Percentiles rank a stretch among this genome's conserved stretches.
phyloP scores from a whole-genome alignment of 2,797 vertebrate genomes.

The Chanos chanos region DNA sequence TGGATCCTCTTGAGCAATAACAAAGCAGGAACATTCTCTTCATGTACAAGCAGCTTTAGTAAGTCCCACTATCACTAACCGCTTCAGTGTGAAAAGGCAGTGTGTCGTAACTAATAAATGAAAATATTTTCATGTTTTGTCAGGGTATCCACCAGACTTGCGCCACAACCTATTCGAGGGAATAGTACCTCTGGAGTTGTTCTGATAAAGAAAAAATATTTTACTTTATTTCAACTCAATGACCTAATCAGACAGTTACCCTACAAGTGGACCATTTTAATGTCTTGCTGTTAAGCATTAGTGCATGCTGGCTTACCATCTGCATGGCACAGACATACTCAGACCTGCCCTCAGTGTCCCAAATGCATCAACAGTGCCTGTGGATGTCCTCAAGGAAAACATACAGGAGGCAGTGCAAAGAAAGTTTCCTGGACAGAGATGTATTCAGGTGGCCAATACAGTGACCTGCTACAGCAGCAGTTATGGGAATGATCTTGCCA shows the following conservation, averaged over 20 bases:
- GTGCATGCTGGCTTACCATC: constrained; percentile 40
- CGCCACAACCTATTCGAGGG: constrained; percentile 21
- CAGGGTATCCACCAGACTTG: constrained; percentile 25
- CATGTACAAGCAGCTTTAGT: background rate
- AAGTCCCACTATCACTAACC: constrained; percentile 6
- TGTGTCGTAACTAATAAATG: constrained; percentile 21
- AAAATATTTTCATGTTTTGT: constrained; percentile 21
- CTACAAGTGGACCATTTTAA: constrained; percentile 38
- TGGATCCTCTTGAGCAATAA: constrained; percentile 24
- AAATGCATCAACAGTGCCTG: constrained; percentile 28
- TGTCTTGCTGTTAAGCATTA: constrained; percentile 40
- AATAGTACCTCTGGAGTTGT: constrained; percentile 17
- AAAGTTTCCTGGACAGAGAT: constrained; percentile 26
- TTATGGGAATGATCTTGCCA: constrained; percentile 43
- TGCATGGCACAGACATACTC: constrained; percentile 24
- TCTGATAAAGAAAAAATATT: constrained; percentile 19
- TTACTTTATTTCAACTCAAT: constrained; percentile 15
- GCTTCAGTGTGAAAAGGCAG: constrained; percentile 34
- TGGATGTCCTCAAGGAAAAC: constrained; percentile 37
- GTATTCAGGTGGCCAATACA: constrained; percentile 30
- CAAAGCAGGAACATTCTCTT: constrained; percentile 18
- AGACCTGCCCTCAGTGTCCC: constrained; percentile 30
- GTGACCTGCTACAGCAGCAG: constrained; percentile 39
- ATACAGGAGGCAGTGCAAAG: constrained; percentile 19
- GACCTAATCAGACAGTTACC: constrained; percentile 11